Conservation (phyloP, 2,797 vertebrate species). For the Chrosomus eos region DNA sequence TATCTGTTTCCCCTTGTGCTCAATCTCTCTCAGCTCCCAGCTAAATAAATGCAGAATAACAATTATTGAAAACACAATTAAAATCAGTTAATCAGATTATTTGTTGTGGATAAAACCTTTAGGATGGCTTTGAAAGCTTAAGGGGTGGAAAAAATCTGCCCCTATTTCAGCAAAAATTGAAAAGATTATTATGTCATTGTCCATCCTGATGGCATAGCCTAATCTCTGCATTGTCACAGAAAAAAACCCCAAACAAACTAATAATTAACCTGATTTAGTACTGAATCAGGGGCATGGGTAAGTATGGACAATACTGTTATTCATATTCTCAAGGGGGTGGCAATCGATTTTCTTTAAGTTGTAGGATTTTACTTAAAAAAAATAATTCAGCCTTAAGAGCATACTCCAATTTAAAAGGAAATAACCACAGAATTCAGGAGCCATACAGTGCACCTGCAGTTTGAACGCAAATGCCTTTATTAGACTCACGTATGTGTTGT, state of each 20-base stretch:
- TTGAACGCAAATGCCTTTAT: background rate
- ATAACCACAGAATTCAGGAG: background rate
- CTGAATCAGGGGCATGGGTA: slow-evolving; percentile 15
- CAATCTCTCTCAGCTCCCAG: slow-evolving; percentile 55
- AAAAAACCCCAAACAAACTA: background rate
- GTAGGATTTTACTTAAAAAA: background rate
- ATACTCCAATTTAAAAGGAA: background rate
- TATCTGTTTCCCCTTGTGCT: slow-evolving; percentile 34
- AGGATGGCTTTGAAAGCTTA: slow-evolving; percentile 72
- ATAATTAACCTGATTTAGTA: slow-evolving; percentile 35
- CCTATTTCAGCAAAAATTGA: slow-evolving; percentile 67
- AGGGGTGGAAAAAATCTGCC: slow-evolving; percentile 57
- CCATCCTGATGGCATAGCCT: slow-evolving; percentile 23
- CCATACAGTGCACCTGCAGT: slow-evolving; percentile 3
- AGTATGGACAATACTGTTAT: background rate
- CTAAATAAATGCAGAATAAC: slow-evolving; percentile 71
- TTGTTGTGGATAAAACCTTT: slow-evolving; percentile 73
- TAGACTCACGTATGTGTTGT: slow-evolving; percentile 14
- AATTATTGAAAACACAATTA: slow-evolving; percentile 80
- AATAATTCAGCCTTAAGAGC: background rate
- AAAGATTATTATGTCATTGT: slow-evolving; percentile 61
- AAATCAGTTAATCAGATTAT: slow-evolving; percentile 77
- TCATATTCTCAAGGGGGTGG: background rate
- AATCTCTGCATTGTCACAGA: slow-evolving; percentile 38
- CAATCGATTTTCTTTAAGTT: background rate